Percentiles rank a stretch among this genome's conserved stretches.
These are phyloP conservation scores for Pollimyrus isidori DNA, from an alignment of 2,113 vertebrate genomes.

Conservation along the genomic window DNA sequence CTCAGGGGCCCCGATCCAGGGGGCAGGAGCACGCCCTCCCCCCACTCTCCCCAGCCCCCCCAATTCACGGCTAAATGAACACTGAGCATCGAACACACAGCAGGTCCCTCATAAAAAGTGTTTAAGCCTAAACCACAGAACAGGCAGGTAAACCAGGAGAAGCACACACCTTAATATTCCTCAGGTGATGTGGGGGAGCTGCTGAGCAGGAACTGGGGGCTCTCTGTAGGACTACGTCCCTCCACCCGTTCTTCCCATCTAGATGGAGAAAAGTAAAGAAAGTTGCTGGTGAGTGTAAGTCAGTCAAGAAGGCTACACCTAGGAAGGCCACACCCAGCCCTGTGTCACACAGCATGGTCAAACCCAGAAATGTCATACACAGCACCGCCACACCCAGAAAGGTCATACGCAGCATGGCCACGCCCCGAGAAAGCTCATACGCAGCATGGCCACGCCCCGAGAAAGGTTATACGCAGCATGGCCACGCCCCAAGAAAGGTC, in stretches of 20 bases:
- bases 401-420: not conserved
- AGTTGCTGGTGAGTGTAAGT: constrained; percentile 29
- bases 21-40: not conserved
- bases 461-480: not conserved
- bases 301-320: not conserved
- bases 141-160: not conserved
- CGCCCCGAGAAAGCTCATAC: too few species aligned
- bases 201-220: constrained; percentile 42
- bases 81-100: not conserved
- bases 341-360: not conserved
- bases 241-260: constrained; percentile 57
- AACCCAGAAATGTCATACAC: not conserved
- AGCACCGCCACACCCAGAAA: not conserved
- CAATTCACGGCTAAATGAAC: not conserved
- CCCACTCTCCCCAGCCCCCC: too few species aligned
- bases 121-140: not conserved
- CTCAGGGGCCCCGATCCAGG: not conserved
- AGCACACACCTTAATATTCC: constrained; percentile 37
- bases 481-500: too few species aligned
- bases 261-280: constrained; percentile 44
- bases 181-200: constrained; percentile 33
- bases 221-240: constrained; percentile 38
- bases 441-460: too few species aligned
- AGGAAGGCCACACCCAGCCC: not conserved
- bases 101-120: not conserved